Percentiles rank a stretch among this genome's conserved stretches.
These are phyloP conservation scores for Drosophila silvestris DNA, from an alignment of 2,888 invertebrate species.

Conservation along the genomic window DNA sequence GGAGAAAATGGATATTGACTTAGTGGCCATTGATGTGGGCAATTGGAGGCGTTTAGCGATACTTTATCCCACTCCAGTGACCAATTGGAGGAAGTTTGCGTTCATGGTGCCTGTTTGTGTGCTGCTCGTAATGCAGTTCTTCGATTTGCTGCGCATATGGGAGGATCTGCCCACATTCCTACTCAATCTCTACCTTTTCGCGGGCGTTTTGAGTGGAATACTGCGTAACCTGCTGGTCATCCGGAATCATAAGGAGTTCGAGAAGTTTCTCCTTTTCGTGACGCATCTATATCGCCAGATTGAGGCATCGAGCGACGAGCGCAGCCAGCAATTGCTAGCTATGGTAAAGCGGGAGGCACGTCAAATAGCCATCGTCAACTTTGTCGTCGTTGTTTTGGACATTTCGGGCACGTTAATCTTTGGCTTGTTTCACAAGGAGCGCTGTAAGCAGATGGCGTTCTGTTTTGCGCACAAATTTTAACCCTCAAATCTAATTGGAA, in stretches of 20 bases:
- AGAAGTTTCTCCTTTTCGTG: slow-evolving; percentile 72
- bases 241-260: slow-evolving; percentile 71
- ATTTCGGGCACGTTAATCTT: slow-evolving; percentile 69
- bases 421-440: slow-evolving; percentile 66
- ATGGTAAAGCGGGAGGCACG: slow-evolving; percentile 64
- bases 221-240: slow-evolving; percentile 80
- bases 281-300: slow-evolving; percentile 70
- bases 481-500: neutral
- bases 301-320: slow-evolving; percentile 58
- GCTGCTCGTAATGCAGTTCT: slow-evolving; percentile 79
- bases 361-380: slow-evolving; percentile 79
- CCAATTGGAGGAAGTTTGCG: slow-evolving; percentile 73
- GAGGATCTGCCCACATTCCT: slow-evolving; percentile 75
- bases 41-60: slow-evolving; percentile 78
- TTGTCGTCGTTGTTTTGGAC: slow-evolving; percentile 72
- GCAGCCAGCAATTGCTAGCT: slow-evolving; percentile 52
- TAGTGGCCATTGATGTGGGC: slow-evolving; percentile 77
- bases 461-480: neutral
- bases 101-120: slow-evolving; percentile 74
- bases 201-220: slow-evolving; percentile 77
- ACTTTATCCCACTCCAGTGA: slow-evolving; percentile 63
- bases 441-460: slow-evolving; percentile 54
- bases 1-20: slow-evolving; percentile 65
- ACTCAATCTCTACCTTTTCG: slow-evolving; percentile 77
- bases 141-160: slow-evolving; percentile 74